phyloP scores from a whole-genome alignment of 2,888 invertebrate species.

The Meta bourneti region DNA sequence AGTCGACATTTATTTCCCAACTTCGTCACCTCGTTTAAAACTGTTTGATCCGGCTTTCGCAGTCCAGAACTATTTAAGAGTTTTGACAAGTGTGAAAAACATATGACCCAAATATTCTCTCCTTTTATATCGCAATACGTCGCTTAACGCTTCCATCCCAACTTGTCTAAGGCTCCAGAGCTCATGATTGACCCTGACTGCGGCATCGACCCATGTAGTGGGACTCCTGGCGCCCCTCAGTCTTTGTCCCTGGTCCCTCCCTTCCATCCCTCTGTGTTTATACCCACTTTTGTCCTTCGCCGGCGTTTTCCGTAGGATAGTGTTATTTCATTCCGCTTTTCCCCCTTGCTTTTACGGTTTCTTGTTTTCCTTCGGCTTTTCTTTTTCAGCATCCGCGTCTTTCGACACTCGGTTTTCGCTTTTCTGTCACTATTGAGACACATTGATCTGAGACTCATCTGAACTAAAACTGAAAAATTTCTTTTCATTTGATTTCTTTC shows the following conservation, averaged over 20 bases:
- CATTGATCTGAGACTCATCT: no score
- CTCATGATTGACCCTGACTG: background rate
- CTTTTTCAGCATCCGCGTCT: no score
- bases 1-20: no score
- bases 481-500: no score
- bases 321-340: conserved; percentile 2
- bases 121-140: background rate
- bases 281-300: background rate
- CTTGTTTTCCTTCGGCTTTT: no score
- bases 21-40: no score
- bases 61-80: background rate
- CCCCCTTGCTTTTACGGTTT: background rate
- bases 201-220: background rate
- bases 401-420: no score
- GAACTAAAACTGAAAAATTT: no score
- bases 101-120: background rate
- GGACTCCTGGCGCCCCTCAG: background rate
- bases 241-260: background rate
- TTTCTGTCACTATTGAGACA: no score
- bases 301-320: background rate
- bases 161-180: background rate
- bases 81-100: conserved; percentile 19
- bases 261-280: background rate
- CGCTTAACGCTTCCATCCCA: background rate
- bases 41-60: no score